A percentile compares a stretch with the other conserved stretches of the same genome.
phyloP scores from a whole-genome alignment of 2,888 invertebrate species.

The Bellardia pandia region DNA sequence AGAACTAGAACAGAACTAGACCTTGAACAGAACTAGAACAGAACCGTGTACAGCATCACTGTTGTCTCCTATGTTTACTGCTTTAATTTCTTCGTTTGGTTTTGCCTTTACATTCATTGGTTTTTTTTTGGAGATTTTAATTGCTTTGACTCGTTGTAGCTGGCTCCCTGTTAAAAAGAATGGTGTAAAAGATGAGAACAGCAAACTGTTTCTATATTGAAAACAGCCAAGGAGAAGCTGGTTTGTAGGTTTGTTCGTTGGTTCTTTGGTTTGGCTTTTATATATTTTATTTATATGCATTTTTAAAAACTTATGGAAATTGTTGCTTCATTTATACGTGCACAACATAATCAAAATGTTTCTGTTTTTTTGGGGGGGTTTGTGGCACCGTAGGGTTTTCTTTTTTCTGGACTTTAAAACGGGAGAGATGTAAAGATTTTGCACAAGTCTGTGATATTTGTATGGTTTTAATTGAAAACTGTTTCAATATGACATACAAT shows the following conservation, averaged over 20 bases:
- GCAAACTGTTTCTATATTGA: background rate
- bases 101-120: background rate
- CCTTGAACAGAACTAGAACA: background rate
- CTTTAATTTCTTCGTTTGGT: background rate
- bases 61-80: background rate
- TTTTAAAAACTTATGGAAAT: conserved; percentile 64
- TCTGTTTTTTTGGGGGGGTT: background rate
- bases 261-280: conserved; percentile 23
- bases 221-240: background rate
- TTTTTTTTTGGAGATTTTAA: conserved; percentile 40
- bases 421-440: background rate
- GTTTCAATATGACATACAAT: conserved; percentile 31
- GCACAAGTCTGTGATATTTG: conserved; percentile 19
- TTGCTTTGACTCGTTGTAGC: conserved; percentile 21
- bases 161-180: background rate
- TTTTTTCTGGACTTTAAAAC: background rate
- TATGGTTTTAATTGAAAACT: conserved; percentile 61
- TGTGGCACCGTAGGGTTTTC: background rate
- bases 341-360: conserved; percentile 37
- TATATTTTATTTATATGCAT: conserved; percentile 34
- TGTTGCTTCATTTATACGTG: conserved; percentile 67
- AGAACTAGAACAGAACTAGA: too few species aligned
- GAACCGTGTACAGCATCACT: background rate
- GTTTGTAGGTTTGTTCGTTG: background rate
- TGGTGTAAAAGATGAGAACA: conserved; percentile 4